A percentile compares a stretch with the other conserved stretches of the same genome.
Evolutionary conservation across 2,797 vertebrate species (phyloP).

Genomic region (Sphenopsis melanotis): DNA sequence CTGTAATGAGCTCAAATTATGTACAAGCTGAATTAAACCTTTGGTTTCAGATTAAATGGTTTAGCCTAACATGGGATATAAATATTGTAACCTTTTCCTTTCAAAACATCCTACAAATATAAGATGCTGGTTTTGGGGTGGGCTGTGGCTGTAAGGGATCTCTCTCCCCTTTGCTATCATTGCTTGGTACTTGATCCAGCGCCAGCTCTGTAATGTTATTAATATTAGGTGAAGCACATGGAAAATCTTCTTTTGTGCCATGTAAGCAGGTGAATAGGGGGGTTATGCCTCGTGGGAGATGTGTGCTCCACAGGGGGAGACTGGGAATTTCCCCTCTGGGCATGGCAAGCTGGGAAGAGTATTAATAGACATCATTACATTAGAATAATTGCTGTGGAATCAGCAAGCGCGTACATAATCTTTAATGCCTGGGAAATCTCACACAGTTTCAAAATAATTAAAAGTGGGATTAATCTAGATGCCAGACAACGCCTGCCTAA

Average conservation of each 20-base stretch:
- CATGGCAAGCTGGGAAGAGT: not conserved
- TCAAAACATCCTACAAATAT: not conserved
- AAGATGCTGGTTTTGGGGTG: not conserved
- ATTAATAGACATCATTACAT: constrained; percentile 56
- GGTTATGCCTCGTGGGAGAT: not conserved
- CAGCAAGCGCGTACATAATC: constrained; percentile 8
- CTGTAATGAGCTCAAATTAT: not conserved
- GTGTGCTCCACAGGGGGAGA: not conserved
- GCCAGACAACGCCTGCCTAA: constrained; percentile 43
- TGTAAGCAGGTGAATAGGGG: not conserved
- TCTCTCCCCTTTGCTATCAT: not conserved
- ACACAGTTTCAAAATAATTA: constrained; percentile 61
- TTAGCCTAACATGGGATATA: not conserved
- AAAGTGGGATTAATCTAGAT: constrained; percentile 59
- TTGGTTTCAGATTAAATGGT: not conserved
- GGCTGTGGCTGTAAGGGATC: not conserved
- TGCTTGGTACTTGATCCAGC: not conserved
- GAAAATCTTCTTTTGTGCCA: not conserved
- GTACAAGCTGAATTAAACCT: not conserved
- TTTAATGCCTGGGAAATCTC: constrained; percentile 60
- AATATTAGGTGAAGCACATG: not conserved
- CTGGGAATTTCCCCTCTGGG: constrained; percentile 29
- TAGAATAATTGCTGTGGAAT: constrained; percentile 55
- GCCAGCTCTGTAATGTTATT: not conserved
- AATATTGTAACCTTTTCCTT: not conserved